phyloP scores from a whole-genome alignment of 1,140 invertebrate genomes.

The Penaeus japonicus region DNA sequence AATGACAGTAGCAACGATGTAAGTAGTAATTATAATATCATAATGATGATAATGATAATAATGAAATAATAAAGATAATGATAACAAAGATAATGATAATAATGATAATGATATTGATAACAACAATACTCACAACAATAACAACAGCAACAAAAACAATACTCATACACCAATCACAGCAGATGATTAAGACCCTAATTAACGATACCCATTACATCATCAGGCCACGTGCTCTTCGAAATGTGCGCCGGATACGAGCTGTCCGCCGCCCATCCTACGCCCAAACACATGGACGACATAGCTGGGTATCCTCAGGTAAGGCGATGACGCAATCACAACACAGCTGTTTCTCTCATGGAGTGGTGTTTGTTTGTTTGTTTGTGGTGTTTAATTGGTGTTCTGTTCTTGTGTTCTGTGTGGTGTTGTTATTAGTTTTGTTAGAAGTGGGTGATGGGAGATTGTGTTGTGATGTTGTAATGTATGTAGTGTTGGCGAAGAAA shows the following conservation, averaged over 20 bases:
- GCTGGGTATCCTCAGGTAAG: slow-evolving; percentile 77
- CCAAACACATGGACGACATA: slow-evolving; percentile 76
- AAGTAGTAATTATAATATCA: too few relatives aligned
- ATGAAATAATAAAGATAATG: neutral
- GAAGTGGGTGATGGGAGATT: too few relatives aligned
- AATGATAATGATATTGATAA: neutral
- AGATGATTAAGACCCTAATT: too few relatives aligned
- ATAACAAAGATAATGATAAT: neutral
- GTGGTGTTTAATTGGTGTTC: too few relatives aligned
- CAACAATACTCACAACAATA: neutral
- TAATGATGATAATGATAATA: neutral
- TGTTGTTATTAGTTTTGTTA: too few relatives aligned
- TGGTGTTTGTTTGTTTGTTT: too few relatives aligned
- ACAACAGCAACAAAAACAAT: neutral
- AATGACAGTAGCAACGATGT: too few relatives aligned
- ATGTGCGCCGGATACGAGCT: slow-evolving; percentile 88
- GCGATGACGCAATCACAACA: neutral
- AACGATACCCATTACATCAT: slow-evolving; percentile 41
- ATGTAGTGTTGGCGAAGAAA: too few relatives aligned
- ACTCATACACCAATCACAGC: too few relatives aligned
- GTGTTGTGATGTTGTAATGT: too few relatives aligned
- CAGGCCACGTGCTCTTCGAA: slow-evolving; percentile 85
- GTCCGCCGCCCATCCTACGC: slow-evolving; percentile 75
- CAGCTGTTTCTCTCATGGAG: neutral
- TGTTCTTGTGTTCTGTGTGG: too few relatives aligned